Base-by-base conservation (phyloP, 92 coral and sea anemone genomes). In the Nematostella vectensis region DNA sequence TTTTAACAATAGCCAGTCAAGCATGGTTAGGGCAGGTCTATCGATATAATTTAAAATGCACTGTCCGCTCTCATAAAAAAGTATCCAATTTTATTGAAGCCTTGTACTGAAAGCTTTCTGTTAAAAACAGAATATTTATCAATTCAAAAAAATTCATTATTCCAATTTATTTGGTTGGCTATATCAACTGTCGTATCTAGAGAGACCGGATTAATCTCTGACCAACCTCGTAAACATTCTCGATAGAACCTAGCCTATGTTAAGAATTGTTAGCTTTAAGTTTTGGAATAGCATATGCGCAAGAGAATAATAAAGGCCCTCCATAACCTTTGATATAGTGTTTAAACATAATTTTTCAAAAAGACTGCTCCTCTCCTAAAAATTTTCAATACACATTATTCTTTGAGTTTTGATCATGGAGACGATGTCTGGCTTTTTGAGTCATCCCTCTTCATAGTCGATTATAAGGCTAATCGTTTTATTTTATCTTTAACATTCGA, bases 401-500 rank as follows among this genome's bases (percentile, higher is more conserved):
- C 59, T 53, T 23, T 68, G 76, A 18, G 81, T 55, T 19, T 16
- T 45, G 9, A 74, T 31, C 51, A 52, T 26, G 25, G 59, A 52
- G 10, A 43, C 51, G 6, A 67, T 43, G 27, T 74, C 63, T 1
- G 58, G 48, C 72, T 57, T 73, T 54, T 39, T 57, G 4, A 73
- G 61, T 11, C 79, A 65, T 16, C 72, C 72, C 22, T 64, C 30
- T 15, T 56, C 60, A n/a, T 54, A 42, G 25, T 58, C 44, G 19
- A 12, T 64, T 40, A 63, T 63, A n/a, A n/a, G n/a, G n/a, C n/a
- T n/a, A n/a, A n/a, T n/a, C n/a, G 0, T 55, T 39, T 65, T 1
- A 74, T 61, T 74, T 59, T 73, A 59, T 74, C 74, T 15, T 50
- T 59, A 15, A 66, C 76, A 21, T 68, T 68, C 82, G 69, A 76